Conservation (phyloP, 2,888 invertebrate genomes). For the Cheilosia grossa region DNA sequence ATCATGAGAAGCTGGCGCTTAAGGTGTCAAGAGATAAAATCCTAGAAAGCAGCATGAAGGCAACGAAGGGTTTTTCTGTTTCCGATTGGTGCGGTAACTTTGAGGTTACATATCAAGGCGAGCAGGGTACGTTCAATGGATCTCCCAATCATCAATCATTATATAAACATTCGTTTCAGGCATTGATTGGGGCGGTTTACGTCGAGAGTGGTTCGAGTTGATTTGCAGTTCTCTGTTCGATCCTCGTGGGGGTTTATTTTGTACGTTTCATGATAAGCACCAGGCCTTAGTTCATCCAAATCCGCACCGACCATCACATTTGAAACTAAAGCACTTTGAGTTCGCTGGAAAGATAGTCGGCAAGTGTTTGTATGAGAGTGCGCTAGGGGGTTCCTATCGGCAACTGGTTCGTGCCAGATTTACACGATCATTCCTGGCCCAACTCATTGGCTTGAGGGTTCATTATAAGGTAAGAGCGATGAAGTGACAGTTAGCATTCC, state of each 20-base stretch:
- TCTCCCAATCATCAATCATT: neutral
- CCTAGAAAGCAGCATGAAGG: slow-evolving; percentile 92
- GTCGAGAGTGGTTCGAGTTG: slow-evolving; percentile 97
- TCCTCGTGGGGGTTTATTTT: slow-evolving; percentile 91
- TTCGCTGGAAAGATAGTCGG: slow-evolving; percentile 97
- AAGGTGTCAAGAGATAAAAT: slow-evolving; percentile 92
- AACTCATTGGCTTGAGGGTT: slow-evolving; percentile 95
- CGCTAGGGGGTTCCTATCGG: slow-evolving; percentile 93
- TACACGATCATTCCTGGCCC: slow-evolving; percentile 95
- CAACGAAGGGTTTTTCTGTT: slow-evolving; percentile 92
- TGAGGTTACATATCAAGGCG: slow-evolving; percentile 96
- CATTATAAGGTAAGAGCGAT: slow-evolving; percentile 90
- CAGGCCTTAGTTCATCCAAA: slow-evolving; percentile 96
- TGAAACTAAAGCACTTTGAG: slow-evolving; percentile 95
- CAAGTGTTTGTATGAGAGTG: slow-evolving; percentile 97
- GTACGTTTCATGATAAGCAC: slow-evolving; percentile 92
- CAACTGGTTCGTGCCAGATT: slow-evolving; percentile 96
- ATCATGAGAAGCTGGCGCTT: slow-evolving; percentile 92
- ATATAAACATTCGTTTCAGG: slow-evolving; percentile 83
- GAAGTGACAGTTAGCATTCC: neutral
- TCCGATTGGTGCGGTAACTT: slow-evolving; percentile 97
- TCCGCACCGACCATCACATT: slow-evolving; percentile 88
- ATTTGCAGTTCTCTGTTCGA: slow-evolving; percentile 95
- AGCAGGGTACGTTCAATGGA: slow-evolving; percentile 88
- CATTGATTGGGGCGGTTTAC: slow-evolving; percentile 96